Percentiles rank a stretch among this genome's conserved stretches.
Evolutionary conservation across 2,888 invertebrate species (phyloP).

Genomic region (Hoplodrina ambigua): DNA sequence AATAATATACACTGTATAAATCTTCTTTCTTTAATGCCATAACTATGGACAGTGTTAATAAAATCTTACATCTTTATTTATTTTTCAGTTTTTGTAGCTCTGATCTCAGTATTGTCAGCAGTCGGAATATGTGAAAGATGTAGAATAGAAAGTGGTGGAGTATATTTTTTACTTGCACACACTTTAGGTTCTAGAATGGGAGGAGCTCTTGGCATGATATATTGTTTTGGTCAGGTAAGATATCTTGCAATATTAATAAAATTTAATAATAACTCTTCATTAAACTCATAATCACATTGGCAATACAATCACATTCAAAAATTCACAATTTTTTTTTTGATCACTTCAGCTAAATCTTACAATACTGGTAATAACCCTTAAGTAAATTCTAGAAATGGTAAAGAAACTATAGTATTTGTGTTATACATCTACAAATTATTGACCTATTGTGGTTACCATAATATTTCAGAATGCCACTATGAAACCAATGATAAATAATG

Average conservation of each 20-base stretch:
- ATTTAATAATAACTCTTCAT: no score
- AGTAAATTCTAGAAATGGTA: not conserved
- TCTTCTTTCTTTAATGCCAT: not conserved
- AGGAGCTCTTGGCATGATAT: constrained; percentile 97
- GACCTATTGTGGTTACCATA: not conserved
- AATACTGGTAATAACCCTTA: not conserved
- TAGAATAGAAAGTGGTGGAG: constrained; percentile 98
- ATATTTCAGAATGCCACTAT: not conserved
- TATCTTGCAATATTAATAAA: not conserved
- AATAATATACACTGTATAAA: not conserved
- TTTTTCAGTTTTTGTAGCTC: constrained; percentile 94
- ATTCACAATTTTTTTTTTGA: no score
- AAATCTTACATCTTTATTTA: not conserved
- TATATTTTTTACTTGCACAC: constrained; percentile 98
- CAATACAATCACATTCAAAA: no score
- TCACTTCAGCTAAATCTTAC: no score
- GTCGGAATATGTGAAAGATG: constrained; percentile 99
- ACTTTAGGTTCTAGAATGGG: constrained; percentile 98
- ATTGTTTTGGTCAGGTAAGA: constrained; percentile 98
- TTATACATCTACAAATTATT: not conserved
- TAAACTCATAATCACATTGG: no score
- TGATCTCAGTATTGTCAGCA: constrained; percentile 98
- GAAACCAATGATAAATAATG: not conserved
- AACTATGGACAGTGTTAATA: not conserved
- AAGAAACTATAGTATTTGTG: not conserved